These are phyloP conservation scores for Lamprologus sp. DNA, from an alignment of 2,113 vertebrate species.

Conservation along the genomic window DNA sequence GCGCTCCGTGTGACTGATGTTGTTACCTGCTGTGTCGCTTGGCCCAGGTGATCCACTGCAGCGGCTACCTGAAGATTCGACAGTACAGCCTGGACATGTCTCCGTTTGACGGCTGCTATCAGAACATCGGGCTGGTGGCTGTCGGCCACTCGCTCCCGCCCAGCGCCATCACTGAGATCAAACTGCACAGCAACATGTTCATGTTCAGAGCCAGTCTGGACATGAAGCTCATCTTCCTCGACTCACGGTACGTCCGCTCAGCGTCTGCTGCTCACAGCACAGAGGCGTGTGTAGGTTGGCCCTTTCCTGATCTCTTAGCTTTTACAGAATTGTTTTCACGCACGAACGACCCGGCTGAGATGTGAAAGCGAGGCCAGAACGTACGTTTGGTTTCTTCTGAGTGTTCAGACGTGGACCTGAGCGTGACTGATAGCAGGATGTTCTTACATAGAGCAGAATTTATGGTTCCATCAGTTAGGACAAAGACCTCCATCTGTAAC, in stretches of 20 bases:
- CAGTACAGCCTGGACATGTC: constrained; percentile 97
- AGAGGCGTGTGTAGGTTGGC: neutral
- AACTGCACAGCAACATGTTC: constrained; percentile 98
- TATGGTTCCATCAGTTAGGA: neutral
- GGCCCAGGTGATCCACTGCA: constrained; percentile 91
- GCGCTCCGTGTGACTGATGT: neutral
- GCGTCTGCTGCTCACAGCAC: neutral
- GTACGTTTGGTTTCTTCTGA: neutral
- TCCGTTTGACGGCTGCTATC: constrained; percentile 93
- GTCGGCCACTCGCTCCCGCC: constrained; percentile 95
- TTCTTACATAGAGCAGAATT: neutral
- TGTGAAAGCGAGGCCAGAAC: neutral
- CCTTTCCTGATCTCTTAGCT: neutral
- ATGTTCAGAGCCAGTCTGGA: constrained; percentile 97
- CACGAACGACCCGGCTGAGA: neutral
- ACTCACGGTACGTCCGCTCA: constrained; percentile 78
- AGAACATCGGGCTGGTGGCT: constrained; percentile 93
- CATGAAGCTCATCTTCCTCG: constrained; percentile 98
- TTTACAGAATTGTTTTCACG: neutral
- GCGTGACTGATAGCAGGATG: rapidly evolving
- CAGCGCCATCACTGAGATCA: constrained; percentile 93
- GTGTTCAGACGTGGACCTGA: neutral
- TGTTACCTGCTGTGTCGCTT: neutral
- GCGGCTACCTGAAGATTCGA: constrained; percentile 94
- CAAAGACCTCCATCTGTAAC: neutral